Evolutionary conservation across 1,140 invertebrate species (phyloP), one percentile per base, ranked within the genome.

Genomic region (Heliconius hewitsoni): DNA sequence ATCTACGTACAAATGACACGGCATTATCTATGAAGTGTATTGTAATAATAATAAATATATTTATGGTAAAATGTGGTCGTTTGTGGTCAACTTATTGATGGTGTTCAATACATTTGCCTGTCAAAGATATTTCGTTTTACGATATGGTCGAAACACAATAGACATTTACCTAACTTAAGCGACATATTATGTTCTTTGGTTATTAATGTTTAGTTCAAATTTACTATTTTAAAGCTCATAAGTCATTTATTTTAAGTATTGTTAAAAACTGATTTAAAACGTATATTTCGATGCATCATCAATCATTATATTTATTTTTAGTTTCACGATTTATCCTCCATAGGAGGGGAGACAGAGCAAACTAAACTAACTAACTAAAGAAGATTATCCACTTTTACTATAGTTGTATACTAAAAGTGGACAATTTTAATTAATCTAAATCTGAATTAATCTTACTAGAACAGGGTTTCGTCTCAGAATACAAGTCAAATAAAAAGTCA

Each of bases 1-100:
- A 66, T 66, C 23, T 66, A 66, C 27, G 23, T 27, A 72, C 19
- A 39, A 71, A 72, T 66, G 13, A 66, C 27, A 66, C 4, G 11
- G 27, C 60, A 66, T 30, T 72, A 72, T 72, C 37, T 42, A 72
- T 42, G 71, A 71, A 72, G 18, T 39, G 71, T 13, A n/a, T 80
- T 73, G 78, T 75, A 75, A 76, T 80, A 75, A 76, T 75, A 79
- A 79, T 79, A 80, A 80, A 75, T 75, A 80, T 71, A 66, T 80
- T 75, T 76, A 80, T 75, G 78, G 74, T 50, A 39, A 70, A 23
- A n/a, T 19, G 23, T 34, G 72, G 73, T 34, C 60, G 60, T 79
- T 80, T 80, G 78, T 46, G 78, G 78, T 80, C 70, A 30, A 18
- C 60, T 76, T 72, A 76, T 71, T 60, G 23, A 78, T 70, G 77